Percentiles rank a stretch among this genome's conserved stretches.
Conservation (phyloP, 1,140 invertebrate species). For the Achatina immaculata region DNA sequence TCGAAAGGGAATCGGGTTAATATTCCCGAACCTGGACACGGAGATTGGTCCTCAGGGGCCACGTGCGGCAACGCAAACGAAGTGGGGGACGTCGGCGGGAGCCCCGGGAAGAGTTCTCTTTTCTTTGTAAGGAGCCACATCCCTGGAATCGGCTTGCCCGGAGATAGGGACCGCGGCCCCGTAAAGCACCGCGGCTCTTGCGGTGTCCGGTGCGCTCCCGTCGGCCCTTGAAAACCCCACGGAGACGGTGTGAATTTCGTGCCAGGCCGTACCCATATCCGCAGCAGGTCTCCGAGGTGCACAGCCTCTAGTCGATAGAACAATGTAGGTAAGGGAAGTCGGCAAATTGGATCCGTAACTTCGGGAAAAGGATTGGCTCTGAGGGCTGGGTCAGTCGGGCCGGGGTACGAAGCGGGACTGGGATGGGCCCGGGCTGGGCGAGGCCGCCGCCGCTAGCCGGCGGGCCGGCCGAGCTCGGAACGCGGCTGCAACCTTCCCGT, state of each 20-base stretch:
- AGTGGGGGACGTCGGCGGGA: no score
- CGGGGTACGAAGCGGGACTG: conserved; percentile 65
- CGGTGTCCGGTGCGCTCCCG: not conserved
- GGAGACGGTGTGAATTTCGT: conserved; percentile 78
- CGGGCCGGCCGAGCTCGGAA: not conserved
- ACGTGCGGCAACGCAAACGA: no score
- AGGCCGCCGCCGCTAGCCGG: conserved; percentile 74
- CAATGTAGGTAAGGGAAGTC: conserved; percentile 86
- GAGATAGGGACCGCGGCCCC: no score
- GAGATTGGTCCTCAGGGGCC: no score
- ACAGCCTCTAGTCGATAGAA: conserved; percentile 86
- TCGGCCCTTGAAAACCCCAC: conserved; percentile 81
- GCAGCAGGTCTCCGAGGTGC: conserved; percentile 91
- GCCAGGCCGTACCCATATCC: conserved; percentile 82
- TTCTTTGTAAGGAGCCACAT: no score
- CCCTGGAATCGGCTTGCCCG: no score
- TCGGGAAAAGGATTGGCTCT: conserved; percentile 72
- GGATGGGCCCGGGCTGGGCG: conserved; percentile 83
- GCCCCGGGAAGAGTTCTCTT: no score
- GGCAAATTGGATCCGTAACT: conserved; percentile 83
- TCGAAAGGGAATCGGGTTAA: no score
- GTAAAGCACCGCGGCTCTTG: no score
- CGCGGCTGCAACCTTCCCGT: conserved; percentile 8
- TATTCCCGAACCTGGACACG: no score
- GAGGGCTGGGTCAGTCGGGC: conserved; percentile 78